Evolutionary conservation across 2,888 invertebrate species (phyloP), one percentile per base, ranked within the genome.

Genomic region (Lasioglossum lativentre): DNA sequence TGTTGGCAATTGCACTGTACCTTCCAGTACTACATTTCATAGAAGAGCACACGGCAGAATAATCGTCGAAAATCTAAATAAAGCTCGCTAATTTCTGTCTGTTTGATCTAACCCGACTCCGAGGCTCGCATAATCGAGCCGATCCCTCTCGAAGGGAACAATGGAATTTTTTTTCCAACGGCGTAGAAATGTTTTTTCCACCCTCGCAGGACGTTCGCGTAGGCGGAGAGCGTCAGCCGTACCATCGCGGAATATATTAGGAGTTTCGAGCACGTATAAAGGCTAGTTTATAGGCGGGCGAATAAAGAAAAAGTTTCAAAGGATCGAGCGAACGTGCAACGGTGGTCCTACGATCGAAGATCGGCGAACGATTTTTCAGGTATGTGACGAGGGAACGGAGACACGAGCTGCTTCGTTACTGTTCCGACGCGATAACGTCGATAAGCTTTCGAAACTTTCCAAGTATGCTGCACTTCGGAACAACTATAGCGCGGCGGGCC

Each of bases 371-470:
- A 75, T 83, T 85, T 87, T 80, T 85, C 82, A 78, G 73, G 77
- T 83, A 87, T 82, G 80, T 68, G 80, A 78, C 16, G 86, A 84
- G 81, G 81, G 75, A 38, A 45, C 63, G 23, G 72, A 34, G 75
- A 78, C 42, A 63, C 38, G 12, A 40, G 23, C 63, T 34, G 82
- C 73, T 78, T 80, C 82, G 85, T 88, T 89, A 87, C 85, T 70
- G 71, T 82, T 78, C 68, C 72, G 66, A 16, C 59, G 78, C 42
- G 77, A 80, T 80, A 85, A 82, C 86, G 85, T 90, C 88, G 89
- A 90, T 90, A 89, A 89, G 86, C 87, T 78, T 66, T 3, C 71
- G 81, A 68, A 88, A 90, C 45, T 90, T 90, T 68, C 76, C 78
- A 80, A 83, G 89, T 77, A 78, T 82, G 38, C 38, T 23, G 68